Base-by-base conservation (phyloP, 2,888 invertebrate species). In the Carterocephalus palaemon region DNA sequence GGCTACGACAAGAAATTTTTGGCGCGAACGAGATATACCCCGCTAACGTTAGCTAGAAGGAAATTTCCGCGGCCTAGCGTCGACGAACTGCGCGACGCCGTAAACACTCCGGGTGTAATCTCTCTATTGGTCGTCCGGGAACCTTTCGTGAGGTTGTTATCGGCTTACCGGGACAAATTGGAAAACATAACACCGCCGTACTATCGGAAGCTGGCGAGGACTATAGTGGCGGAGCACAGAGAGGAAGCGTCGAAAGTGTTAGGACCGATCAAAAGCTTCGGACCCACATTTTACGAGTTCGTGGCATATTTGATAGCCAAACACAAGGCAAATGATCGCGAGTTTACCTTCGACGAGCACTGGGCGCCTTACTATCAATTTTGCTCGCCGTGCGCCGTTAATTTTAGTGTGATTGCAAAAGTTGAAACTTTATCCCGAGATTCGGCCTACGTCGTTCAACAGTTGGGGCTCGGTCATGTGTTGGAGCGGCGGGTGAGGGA, bases 161-260 rank as follows among this genome's bases (percentile, higher is more conserved):
- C 92, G 34, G 93, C 92, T 7, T 93, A 92, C 66, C 86, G 92
- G 31, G 92, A 93, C 65, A 93, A 93, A 78, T 82, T 95, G 49
- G 92, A 93, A 69, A 90, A 91, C 57, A 83, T 90, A 47, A 89
- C 90, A 1, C 91, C 92, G 52, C 91, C 90, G 4, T 91, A 89
- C 64, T 93, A 93, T 62, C 89, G 91, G 62, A 90, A 91, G 57
- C 78, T 93, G 47, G 92, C 92, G 24, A 88, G 86, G 51, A 75
- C 89, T 43, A 93, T 93, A 48, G 89, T 92, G 22, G 82, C 89
- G 52, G 88, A 89, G 51, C 89, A 91, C 60, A 85, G 91, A 60
- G 75, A 75, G 46, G 67, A 70, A 34, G 71, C 79, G 3, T 70
- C 62, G 5, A 63, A 66, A 53, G 53, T 66, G 7, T 64, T 77